Evolutionary conservation across 2,888 invertebrate genomes (phyloP).

Genomic region (Drosophila sordidapex): DNA sequence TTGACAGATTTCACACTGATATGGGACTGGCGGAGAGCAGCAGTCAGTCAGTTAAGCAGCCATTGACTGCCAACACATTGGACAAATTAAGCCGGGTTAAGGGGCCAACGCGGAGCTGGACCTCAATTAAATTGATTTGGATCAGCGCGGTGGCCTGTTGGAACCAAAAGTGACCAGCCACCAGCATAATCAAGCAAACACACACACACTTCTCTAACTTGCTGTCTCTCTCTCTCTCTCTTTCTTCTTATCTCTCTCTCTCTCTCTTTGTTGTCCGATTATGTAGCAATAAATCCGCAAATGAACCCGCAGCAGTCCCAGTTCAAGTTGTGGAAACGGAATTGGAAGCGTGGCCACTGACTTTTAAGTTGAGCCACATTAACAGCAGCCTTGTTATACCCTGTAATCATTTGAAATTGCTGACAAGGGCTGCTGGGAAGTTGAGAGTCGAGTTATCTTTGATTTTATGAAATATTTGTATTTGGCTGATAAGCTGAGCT

Average conservation of each 20-base stretch:
- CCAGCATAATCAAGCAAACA: constrained; percentile 51
- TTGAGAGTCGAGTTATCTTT: neutral
- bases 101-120: constrained; percentile 55
- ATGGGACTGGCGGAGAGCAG: constrained; percentile 13
- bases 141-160: constrained; percentile 53
- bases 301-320: constrained; percentile 67
- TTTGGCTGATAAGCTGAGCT: neutral
- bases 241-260: neutral
- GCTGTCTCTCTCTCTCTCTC: constrained; percentile 4
- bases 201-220: constrained; percentile 7
- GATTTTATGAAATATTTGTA: neutral
- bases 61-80: constrained; percentile 50
- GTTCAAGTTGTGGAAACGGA: constrained; percentile 22
- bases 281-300: constrained; percentile 73
- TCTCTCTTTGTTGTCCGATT: constrained; percentile 45
- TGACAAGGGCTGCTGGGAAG: neutral
- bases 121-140: constrained; percentile 79
- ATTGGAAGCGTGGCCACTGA: constrained; percentile 62
- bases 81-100: constrained; percentile 68
- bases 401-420: neutral
- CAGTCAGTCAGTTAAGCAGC: constrained; percentile 22
- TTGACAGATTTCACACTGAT: constrained; percentile 55
- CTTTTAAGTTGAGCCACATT: constrained; percentile 48
- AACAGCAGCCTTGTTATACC: constrained; percentile 22
- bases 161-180: constrained; percentile 35